A percentile compares a stretch with the other conserved stretches of the same genome.
phyloP scores from a whole-genome alignment of 1,140 invertebrate genomes.

The Drosophila aff. region DNA sequence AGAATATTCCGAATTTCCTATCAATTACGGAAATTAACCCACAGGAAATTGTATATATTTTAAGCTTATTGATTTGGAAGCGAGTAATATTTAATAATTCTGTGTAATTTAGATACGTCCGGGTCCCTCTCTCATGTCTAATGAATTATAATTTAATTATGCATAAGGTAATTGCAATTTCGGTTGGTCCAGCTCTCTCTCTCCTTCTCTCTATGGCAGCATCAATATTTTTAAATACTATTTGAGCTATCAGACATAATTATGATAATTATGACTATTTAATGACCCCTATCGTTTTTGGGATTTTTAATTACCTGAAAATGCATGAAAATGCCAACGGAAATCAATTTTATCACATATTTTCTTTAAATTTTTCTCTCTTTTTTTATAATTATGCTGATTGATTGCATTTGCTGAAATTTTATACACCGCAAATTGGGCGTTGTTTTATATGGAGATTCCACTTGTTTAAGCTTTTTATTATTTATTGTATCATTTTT shows the following conservation, averaged over 20 bases:
- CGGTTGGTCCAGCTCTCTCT: not conserved
- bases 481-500: not conserved
- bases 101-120: conserved; percentile 20
- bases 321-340: not conserved
- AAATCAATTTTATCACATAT: not conserved
- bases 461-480: no score
- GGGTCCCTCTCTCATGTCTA: conserved; percentile 12
- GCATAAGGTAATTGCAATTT: conserved; percentile 61
- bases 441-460: not conserved
- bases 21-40: conserved; percentile 8
- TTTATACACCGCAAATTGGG: not conserved
- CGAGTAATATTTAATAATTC: conserved; percentile 45
- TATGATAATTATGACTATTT: conserved; percentile 40
- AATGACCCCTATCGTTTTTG: conserved; percentile 16
- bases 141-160: conserved; percentile 71
- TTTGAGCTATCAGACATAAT: conserved; percentile 1
- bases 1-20: not conserved
- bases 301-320: conserved; percentile 25
- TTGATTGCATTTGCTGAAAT: conserved; percentile 7
- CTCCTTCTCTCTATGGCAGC: conserved; percentile 16
- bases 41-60: conserved; percentile 16
- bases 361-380: conserved; percentile 4
- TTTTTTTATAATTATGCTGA: not conserved
- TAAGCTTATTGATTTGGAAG: conserved; percentile 13
- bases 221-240: conserved; percentile 37